Evolutionary conservation across 64 coral and sea anemone species (phyloP).

Genomic region (Orbicella faveolata): DNA sequence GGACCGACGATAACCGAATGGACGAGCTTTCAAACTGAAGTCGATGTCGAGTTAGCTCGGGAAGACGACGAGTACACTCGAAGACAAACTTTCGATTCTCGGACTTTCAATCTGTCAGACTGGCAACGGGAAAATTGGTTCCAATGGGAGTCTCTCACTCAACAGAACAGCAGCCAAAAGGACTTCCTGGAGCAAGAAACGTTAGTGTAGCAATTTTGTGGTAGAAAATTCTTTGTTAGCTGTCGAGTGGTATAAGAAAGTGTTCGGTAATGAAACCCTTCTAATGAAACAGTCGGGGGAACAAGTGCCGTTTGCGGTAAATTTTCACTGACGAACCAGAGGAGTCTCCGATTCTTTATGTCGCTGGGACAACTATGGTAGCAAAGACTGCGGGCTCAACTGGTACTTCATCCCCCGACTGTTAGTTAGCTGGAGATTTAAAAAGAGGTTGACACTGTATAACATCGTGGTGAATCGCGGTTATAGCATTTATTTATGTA

Average conservation of each 20-base stretch:
- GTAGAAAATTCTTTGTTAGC: not conserved
- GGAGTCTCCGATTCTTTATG: not conserved
- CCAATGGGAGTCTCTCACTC: slow-evolving; percentile 59
- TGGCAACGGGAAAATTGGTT: slow-evolving; percentile 62
- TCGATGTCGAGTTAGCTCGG: slow-evolving; percentile 44
- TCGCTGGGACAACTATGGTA: not conserved
- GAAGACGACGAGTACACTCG: not conserved
- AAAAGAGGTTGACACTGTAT: not conserved
- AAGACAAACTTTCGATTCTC: not conserved
- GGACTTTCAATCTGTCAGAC: slow-evolving; percentile 38
- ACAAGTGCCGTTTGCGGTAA: not conserved
- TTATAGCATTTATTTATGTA: slow-evolving; percentile 31
- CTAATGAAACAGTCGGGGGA: not conserved
- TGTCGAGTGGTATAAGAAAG: not conserved
- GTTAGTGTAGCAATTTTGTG: slow-evolving; percentile 20
- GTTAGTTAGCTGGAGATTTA: not conserved
- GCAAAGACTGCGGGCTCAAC: not conserved
- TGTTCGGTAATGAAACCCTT: not conserved
- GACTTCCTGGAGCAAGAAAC: slow-evolving; percentile 72
- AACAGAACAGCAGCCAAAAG: slow-evolving; percentile 55
- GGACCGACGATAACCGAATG: slow-evolving; percentile 13
- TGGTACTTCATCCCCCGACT: not conserved
- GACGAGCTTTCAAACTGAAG: slow-evolving; percentile 31
- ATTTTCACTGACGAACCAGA: not conserved
- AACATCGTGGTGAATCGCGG: not conserved